Base-by-base conservation (phyloP, 2,113 vertebrate genomes). In the Heterotilapia buettikoferi region DNA sequence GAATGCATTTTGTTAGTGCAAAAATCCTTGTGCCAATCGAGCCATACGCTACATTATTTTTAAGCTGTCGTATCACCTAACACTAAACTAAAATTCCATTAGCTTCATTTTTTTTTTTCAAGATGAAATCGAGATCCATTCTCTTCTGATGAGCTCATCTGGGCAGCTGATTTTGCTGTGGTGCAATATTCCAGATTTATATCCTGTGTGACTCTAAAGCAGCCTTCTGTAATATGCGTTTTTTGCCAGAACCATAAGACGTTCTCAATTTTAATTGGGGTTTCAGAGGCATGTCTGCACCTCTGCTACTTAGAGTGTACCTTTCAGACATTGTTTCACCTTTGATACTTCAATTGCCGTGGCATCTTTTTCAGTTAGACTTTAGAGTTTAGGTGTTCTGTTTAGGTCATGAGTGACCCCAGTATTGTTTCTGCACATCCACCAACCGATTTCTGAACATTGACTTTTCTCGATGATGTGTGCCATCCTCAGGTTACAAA, bases 211-310 rank as follows among this genome's bases (percentile, higher is more conserved):
- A 50, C 16, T 31, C 43, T 19, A 76, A 29, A 50, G 2, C 21
- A 73, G 68, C 40, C 16, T 0, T 50, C 16, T 78, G 26, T 29
- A 19, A 47, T 78, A 50, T 76, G 24, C 4, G 1, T 31, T 78
- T 50, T 26, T 31, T 76, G 24, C 71, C 24, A 78, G 4, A 78
- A 19, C 24, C 9, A 5, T 19, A 31, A 50, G 71, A 50, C 1
- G 16, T 31, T 0, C 50, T 50, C 6, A 78, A 31, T 78, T 76
- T 50, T 0, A 76, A 50, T 10, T 76, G 0, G 45, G 26, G 18
- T 1, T 31, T 5, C 40, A 18, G 71, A 47, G 16, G 24, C 40
- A 24, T 43, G 38, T 43, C 13, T 45, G 40, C 40, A 50, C 21
- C 38, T 26, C 38, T 73, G 12, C 40, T 2, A 29, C 21, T 2